phyloP scores from a whole-genome alignment of 2,888 invertebrate genomes.

The Stenolophus ochropezus region DNA sequence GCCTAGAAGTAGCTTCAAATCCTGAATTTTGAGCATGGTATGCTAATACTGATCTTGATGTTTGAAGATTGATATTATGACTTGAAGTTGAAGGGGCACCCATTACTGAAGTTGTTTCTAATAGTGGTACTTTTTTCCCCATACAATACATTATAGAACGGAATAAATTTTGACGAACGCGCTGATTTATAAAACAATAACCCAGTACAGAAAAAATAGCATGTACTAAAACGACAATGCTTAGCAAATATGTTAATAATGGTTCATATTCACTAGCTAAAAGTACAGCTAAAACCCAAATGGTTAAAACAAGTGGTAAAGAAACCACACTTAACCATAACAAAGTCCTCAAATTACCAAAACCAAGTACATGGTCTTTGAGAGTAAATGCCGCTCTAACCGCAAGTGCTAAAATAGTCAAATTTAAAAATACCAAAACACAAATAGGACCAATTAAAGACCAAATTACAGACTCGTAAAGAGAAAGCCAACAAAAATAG shows the following conservation, averaged over 20 bases:
- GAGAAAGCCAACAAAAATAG: conserved; percentile 95
- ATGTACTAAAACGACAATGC: conserved; percentile 85
- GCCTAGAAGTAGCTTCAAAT: conserved; percentile 76
- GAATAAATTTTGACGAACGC: conserved; percentile 85
- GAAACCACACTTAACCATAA: conserved; percentile 92
- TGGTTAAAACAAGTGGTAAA: conserved; percentile 86
- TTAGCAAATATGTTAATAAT: conserved; percentile 85
- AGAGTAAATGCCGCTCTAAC: conserved; percentile 93
- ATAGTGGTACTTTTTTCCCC: conserved; percentile 87
- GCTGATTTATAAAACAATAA: conserved; percentile 89
- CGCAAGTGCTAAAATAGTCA: conserved; percentile 88
- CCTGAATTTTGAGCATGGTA: conserved; percentile 80
- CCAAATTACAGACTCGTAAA: conserved; percentile 96
- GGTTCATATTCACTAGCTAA: conserved; percentile 85
- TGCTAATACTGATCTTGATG: conserved; percentile 85
- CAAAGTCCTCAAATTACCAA: conserved; percentile 87
- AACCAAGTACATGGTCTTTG: conserved; percentile 91
- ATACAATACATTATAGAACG: conserved; percentile 83
- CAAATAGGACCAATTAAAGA: conserved; percentile 94
- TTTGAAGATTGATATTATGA: conserved; percentile 81
- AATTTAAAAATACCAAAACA: conserved; percentile 84
- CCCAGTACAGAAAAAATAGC: conserved; percentile 90
- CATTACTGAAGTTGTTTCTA: conserved; percentile 83
- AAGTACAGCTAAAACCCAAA: conserved; percentile 90
- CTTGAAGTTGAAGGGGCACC: conserved; percentile 82